Evolutionary conservation across 2,113 vertebrate genomes (phyloP), one percentile per base, ranked within the genome.

Genomic region (Aptenodytes forsteri): DNA sequence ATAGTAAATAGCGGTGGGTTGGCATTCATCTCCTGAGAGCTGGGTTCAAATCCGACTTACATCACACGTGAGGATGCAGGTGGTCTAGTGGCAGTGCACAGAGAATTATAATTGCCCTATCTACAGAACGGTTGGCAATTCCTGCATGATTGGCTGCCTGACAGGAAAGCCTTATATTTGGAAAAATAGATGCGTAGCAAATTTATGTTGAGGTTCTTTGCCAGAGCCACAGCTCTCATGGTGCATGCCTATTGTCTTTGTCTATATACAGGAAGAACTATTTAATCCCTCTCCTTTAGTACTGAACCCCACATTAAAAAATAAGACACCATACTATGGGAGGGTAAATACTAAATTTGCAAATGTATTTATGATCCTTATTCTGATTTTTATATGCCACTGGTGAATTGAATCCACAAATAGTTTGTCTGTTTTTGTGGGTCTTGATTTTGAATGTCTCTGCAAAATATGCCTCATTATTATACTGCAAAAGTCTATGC

Each of bases 121-220:
- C 93, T 69, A 76, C 83, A 67, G 84, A 94, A 72, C 0, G 9
- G 19, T 67, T 97, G 93, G 83, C 81, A 96, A 78, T 96, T 96
- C 91, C 91, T 96, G 79, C 92, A n/a, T 40, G 87, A 92, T 47
- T 95, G 87, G 93, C 87, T 86, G 88, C 89, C 91, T 94, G 49
- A 79, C 87, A 97, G 76, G 73, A 92, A 83, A 92, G 80, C 89
- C 83, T 97, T 73, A 94, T 56, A 91, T 87, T 90, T 94, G 71
- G 92, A 85, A 69, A 91, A 87, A 92, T 91, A 85, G 86, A 76
- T 49, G 77, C 97, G 95, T 89, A 81, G 75, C 25, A 75, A 61
- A 78, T 96, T 81, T 89, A 85, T 77, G 76, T 75, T 62, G 64
- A 86, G 89, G 66, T 91, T 55, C 73, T 90, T 95, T 80, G 67